These are phyloP conservation scores for Falco cherrug DNA, from an alignment of 2,797 vertebrate genomes.

Conservation along the genomic window DNA sequence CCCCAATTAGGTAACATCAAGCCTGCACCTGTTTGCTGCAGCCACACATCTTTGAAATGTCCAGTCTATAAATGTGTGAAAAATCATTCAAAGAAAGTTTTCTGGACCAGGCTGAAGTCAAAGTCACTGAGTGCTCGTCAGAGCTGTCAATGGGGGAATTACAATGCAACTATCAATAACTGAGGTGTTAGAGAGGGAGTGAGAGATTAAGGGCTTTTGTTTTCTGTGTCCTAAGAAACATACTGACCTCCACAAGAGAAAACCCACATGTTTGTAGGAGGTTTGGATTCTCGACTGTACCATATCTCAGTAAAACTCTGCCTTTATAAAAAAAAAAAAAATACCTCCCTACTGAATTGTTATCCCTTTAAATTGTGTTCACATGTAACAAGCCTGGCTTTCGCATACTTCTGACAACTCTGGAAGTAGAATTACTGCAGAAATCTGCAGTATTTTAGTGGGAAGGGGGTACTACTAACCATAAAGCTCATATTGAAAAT, in stretches of 20 bases:
- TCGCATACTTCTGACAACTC: not conserved
- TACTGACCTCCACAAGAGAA: not conserved
- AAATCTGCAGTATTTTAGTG: constrained; percentile 6
- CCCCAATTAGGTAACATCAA: not conserved
- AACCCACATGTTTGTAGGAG: not conserved
- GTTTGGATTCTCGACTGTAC: not conserved
- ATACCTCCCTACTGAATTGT: not conserved
- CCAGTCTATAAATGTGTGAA: not conserved
- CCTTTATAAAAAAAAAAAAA: not conserved
- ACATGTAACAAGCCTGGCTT: not conserved
- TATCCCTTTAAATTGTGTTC: constrained; percentile 19
- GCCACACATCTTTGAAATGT: not conserved
- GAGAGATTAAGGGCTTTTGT: not conserved
- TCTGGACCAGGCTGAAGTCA: not conserved
- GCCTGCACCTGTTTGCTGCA: not conserved
- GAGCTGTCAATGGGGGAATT: not conserved
- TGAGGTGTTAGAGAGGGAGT: not conserved
- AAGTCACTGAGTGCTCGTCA: not conserved
- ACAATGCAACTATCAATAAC: not conserved
- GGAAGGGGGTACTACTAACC: not conserved
- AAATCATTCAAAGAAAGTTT: not conserved
- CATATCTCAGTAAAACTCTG: not conserved
- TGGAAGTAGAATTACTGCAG: constrained; percentile 22
- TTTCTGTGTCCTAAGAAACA: not conserved
- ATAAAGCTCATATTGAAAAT: constrained; percentile 36